These are phyloP conservation scores for Esox lucius DNA, from an alignment of 2,797 vertebrate genomes.

Conservation along the genomic window DNA sequence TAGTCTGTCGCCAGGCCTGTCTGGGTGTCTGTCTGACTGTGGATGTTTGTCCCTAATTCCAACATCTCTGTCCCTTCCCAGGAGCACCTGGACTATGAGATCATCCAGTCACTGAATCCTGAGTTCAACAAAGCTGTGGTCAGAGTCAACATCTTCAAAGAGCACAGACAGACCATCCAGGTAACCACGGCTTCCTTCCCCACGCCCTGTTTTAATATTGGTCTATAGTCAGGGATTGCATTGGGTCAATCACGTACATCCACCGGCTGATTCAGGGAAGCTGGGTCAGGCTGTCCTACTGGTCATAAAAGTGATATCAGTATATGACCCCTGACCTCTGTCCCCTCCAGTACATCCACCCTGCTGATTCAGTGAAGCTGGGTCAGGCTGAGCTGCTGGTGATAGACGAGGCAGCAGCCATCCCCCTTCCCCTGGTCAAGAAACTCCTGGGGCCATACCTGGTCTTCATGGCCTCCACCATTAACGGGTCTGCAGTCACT, in stretches of 20 bases:
- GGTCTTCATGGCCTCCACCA: conserved; percentile 98
- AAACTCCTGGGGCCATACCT: conserved; percentile 93
- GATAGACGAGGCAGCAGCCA: conserved; percentile 96
- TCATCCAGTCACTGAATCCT: conserved; percentile 96
- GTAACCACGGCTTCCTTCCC: conserved; percentile 55
- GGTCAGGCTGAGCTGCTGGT: conserved; percentile 95
- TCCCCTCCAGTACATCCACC: conserved; percentile 89
- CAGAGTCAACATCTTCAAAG: conserved; percentile 94
- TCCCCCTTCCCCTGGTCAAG: conserved; percentile 94
- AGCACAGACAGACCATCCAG: conserved; percentile 98
- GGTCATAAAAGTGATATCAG: too few species aligned
- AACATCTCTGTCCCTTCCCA: conserved; percentile 45
- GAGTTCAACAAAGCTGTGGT: conserved; percentile 98
- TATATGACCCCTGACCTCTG: neutral
- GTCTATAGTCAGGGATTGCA: too few species aligned
- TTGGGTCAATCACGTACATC: too few species aligned
- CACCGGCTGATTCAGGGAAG: too few species aligned
- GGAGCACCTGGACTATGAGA: conserved; percentile 98
- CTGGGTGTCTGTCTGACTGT: neutral
- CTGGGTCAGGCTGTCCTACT: too few species aligned
- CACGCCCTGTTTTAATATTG: too few species aligned
- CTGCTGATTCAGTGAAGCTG: conserved; percentile 90
- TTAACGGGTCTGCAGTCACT: conserved; percentile 85
- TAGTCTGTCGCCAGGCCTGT: neutral
- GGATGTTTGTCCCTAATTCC: neutral